Base-by-base conservation (phyloP, 2,797 vertebrate species). In the Peromyscus attwateri region DNA sequence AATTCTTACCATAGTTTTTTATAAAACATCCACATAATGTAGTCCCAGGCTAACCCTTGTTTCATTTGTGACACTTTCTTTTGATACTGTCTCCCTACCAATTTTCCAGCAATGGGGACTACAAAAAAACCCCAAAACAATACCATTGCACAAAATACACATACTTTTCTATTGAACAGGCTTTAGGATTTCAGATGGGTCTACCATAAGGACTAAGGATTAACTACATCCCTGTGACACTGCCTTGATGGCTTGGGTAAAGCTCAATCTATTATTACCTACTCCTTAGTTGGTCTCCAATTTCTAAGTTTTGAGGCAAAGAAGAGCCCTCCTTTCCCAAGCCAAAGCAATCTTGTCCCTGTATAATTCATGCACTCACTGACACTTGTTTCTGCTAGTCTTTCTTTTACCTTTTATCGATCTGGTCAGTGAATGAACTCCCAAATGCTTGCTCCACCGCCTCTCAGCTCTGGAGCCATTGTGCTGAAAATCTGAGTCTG, bases 271-370 rank as follows among this genome's bases (percentile, higher is more conserved):
- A 89, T 70, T 19, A 81, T 64, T 71, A 46, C 55, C 0, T 68
- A 43, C 43, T 81, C 29, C 77, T 77, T n/a, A 29, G 23, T 57
- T 29, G 66, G 57, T 81, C 21, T 90, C 82, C 77, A 49, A 79
- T 29, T 21, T 46, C 64, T 82, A 89, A 27, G 27, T 91, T 94
- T 82, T 64, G n/a, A 89, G 19, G 68, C 49, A 80, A 43, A 37
- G 46, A 87, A 92, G 66, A 95, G 25, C 14, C 31, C 34, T 82
- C 79, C 79, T 88, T 27, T 91, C 29, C 12, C 46, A 94, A 76
- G 40, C 66, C 77, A 66, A 64, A 82, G 55, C 55, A 83, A 90
- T 23, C 0, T 34, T 7, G 55, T 77, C 21, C 40, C 25, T 60
- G 62, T 49, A 83, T 25, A 82, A 93, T 73, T 79, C 40, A 80